Base-by-base conservation (phyloP, 2,113 vertebrate species). In the Microtus richardsoni region DNA sequence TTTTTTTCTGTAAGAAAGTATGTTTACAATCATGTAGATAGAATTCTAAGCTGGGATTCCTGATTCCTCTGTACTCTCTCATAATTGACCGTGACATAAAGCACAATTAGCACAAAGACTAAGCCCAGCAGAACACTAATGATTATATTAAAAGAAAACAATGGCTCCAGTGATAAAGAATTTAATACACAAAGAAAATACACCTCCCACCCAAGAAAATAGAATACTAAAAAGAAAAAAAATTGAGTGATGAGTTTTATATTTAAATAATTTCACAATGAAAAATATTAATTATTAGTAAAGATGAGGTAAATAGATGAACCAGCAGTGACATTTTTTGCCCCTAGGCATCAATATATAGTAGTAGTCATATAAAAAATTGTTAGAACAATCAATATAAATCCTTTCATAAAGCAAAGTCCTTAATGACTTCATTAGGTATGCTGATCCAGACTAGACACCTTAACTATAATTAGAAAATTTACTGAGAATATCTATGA, bases 341-440 rank as follows among this genome's bases (percentile, higher is more conserved):
- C 64, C 54, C 47, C 21, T 2, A 6, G 66, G 80, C 85, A 58
- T 22, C 44, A 28, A 64, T 11, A 7, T 26, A 11, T 0, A 41
- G 14, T 17, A 52, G 24, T 16, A 22, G 3, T 8, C 8, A 83
- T 60, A 33, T 60, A 66, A 41, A 21, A 86, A 33, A 30, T 41
- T 84, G 14, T 78, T 89, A 75, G 47, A 71, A 87, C 24, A 21
- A 3, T 80, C 91, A 44, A 28, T 36, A 78, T 66, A 49, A 94
- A 80, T 70, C 30, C 24, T 47, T 62, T 92, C 60, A 52, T 47
- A 84, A 49, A 89, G 88, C 28, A 78, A 44, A 78, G 16, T 52
- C 83, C 58, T 78, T 80, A 85, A 58, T 70, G 60, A 14, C 30
- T 89, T 94, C 71, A 70, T 97, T 94, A 87, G 75, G 16, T 71